phyloP scores from a whole-genome alignment of 2,888 invertebrate genomes.

The Tetramorium bicarinatum region DNA sequence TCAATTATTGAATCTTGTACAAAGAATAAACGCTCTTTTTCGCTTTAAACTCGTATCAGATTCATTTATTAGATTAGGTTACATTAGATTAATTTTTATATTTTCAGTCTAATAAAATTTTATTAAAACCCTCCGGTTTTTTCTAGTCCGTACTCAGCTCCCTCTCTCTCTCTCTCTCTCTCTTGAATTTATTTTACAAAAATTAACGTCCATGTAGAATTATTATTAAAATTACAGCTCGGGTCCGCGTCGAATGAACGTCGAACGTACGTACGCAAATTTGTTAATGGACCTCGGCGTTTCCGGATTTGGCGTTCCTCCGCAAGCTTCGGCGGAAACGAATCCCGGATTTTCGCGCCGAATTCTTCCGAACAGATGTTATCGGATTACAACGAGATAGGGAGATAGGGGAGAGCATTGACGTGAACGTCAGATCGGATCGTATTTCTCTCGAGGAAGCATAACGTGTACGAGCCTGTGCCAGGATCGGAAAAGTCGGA shows the following conservation, averaged over 20 bases:
- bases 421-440: conserved; percentile 56
- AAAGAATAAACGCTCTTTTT: too few relatives aligned
- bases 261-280: neutral
- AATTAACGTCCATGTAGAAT: neutral
- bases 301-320: neutral
- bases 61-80: neutral
- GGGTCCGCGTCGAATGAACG: neutral
- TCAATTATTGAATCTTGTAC: neutral
- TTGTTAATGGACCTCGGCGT: neutral
- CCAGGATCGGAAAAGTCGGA: conserved; percentile 55
- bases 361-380: conserved; percentile 58
- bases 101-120: conserved; percentile 1
- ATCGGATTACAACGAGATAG: conserved; percentile 62
- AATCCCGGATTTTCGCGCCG: conserved; percentile 30
- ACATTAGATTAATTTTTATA: conserved; percentile 2
- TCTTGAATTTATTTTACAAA: neutral
- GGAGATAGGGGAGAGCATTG: conserved; percentile 23
- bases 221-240: neutral
- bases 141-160: neutral
- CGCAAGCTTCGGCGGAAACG: neutral
- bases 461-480: conserved; percentile 47
- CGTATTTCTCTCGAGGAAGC: conserved; percentile 64
- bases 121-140: neutral
- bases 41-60: neutral
- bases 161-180: neutral